phyloP scores from a whole-genome alignment of 53 echinoderm and acorn worm species.

The Stichopus horrens region DNA sequence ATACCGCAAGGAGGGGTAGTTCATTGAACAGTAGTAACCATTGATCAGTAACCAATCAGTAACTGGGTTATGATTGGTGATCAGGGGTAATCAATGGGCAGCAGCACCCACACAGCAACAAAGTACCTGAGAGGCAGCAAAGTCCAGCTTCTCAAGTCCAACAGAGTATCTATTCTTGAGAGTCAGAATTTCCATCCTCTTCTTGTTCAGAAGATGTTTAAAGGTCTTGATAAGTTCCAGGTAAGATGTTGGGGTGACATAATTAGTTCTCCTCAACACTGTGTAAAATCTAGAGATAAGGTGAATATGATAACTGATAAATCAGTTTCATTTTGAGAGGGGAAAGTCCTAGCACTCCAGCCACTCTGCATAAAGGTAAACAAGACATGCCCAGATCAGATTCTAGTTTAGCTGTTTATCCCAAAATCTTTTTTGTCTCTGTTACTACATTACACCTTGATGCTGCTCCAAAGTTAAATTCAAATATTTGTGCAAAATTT shows the following conservation, averaged over 20 bases:
- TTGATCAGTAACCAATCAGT: too few relatives aligned
- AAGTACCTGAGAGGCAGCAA: slow-evolving; percentile 92
- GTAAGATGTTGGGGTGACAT: slow-evolving; percentile 97
- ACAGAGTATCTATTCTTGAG: slow-evolving; percentile 91
- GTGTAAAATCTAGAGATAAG: slow-evolving; percentile 66
- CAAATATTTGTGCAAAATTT: too few relatives aligned
- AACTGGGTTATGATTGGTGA: not conserved
- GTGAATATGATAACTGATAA: not conserved
- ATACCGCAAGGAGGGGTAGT: too few relatives aligned
- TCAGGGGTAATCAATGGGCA: not conserved
- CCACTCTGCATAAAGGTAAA: too few relatives aligned
- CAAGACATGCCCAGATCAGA: too few relatives aligned
- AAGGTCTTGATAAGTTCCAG: slow-evolving; percentile 97
- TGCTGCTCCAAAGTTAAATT: too few relatives aligned
- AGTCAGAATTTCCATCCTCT: slow-evolving; percentile 92
- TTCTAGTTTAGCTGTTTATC: too few relatives aligned
- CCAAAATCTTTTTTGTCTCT: too few relatives aligned
- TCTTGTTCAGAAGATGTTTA: slow-evolving; percentile 86
- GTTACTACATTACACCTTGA: too few relatives aligned
- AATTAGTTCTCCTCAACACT: slow-evolving; percentile 77
- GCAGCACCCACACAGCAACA: not conserved
- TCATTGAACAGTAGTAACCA: too few relatives aligned
- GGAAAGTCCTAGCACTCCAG: too few relatives aligned
- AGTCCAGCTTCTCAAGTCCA: slow-evolving; percentile 90
- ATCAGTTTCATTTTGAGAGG: too few relatives aligned